phyloP scores from a whole-genome alignment of 2,888 invertebrate species.

The Salpingus planirostris region DNA sequence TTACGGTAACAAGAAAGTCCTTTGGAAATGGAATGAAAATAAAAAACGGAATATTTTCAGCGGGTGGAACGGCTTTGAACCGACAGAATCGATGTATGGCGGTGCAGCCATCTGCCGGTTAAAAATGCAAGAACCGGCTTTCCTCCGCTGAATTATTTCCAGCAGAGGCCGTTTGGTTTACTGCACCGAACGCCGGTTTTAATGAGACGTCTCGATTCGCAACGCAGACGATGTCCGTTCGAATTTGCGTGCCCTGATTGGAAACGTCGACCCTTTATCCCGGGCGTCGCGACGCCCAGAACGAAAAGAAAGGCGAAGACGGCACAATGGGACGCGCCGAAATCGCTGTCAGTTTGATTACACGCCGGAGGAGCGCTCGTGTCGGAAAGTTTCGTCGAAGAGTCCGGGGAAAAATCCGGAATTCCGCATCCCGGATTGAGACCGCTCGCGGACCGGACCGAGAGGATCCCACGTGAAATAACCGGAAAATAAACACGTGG shows the following conservation, averaged over 20 bases:
- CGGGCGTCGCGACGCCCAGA: no score
- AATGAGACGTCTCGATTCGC: no score
- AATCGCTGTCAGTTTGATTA: no score
- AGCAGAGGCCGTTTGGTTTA: constrained; percentile 11
- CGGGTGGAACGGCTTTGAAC: neutral
- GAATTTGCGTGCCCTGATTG: no score
- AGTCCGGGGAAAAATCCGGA: constrained; percentile 3
- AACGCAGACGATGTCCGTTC: no score
- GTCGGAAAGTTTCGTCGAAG: constrained; percentile 6
- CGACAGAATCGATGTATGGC: constrained; percentile 8
- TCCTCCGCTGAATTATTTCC: constrained; percentile 13
- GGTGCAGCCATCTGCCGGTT: constrained; percentile 11
- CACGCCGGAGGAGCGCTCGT: no score
- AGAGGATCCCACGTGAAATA: constrained; percentile 6
- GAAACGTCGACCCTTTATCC: no score
- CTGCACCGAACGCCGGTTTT: constrained; percentile 10
- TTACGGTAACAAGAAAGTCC: no score
- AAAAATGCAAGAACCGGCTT: constrained; percentile 8
- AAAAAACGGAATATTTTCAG: neutral
- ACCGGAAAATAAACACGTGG: constrained; percentile 9
- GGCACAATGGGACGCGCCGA: no score
- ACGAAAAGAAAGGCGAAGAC: no score
- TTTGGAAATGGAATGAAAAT: no score
- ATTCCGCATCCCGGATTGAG: constrained; percentile 2
- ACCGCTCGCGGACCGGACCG: constrained; percentile 4